Evolutionary conservation across 2,113 vertebrate genomes (phyloP), one percentile per base, ranked within the genome.

Genomic region (Oryzias javanicus): DNA sequence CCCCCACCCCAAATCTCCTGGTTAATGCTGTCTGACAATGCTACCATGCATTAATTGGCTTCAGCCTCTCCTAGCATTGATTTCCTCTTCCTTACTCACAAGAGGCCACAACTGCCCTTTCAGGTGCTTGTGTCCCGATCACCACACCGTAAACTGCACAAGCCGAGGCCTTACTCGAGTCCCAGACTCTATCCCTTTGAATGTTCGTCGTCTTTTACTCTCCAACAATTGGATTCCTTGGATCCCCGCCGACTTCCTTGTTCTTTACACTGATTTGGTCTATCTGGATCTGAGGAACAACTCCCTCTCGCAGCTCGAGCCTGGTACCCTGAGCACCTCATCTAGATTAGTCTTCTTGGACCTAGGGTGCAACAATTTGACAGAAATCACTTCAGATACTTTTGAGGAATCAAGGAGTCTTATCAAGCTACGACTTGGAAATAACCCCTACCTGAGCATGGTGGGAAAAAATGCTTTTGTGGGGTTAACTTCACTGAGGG

Each of bases 271-370:
- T 20, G 95, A 98, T 66, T 91, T 98, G 57, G 91, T 96, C 20
- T 96, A 96, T 85, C 75, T 98, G 88, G 94, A 98, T 88, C 91
- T 97, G 76, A 88, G 93, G 77, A 96, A 97, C 78, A 98, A 96
- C 84, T 94, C 94, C 5, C 89, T 97, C 59, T 91, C 91, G 50
- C 80, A 86, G 49, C 87, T 98, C 82, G 92, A 94, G 74, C 93
- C 92, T 46, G 95, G 94, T 47, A 94, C 94, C 46, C 93, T 97
- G 78, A 92, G 90, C 81, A 92, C 92, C 51, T 94, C 93, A 5
- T 92, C 92, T 66, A 93, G 93, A 76, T 91, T 98, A 60, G 93
- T 96, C 46, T 96, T 93, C 67, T 83, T 97, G 50, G 96, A 97
- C 82, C 80, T 98, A 55, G 94, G 94, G 74, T 92, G 93, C 90